These are phyloP conservation scores for Tetragonisca angustula DNA, from an alignment of 2,888 invertebrate genomes.

Conservation along the genomic window DNA sequence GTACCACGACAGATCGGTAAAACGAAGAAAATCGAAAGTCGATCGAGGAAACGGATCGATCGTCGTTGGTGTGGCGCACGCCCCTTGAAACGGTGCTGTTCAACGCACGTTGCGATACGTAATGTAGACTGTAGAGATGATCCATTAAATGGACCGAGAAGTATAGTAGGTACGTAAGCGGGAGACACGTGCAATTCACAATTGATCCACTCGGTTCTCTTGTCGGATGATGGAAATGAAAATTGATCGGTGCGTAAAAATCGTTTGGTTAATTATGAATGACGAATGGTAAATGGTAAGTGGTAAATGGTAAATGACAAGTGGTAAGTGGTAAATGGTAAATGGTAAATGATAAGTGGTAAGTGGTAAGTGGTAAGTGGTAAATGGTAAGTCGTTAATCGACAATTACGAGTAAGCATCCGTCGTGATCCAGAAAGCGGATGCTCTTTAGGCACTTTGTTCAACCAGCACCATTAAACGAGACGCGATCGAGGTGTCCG, in stretches of 20 bases:
- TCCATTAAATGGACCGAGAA: slow-evolving; percentile 59
- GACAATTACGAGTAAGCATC: slow-evolving; percentile 63
- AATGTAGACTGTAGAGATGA: slow-evolving; percentile 35
- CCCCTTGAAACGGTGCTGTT: slow-evolving; percentile 60
- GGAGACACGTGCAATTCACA: slow-evolving; percentile 51
- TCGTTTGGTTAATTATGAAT: slow-evolving; percentile 20
- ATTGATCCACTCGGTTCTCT: slow-evolving; percentile 54
- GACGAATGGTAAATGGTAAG: too few relatives aligned
- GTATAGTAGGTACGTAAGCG: slow-evolving; percentile 12
- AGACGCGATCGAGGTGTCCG: slow-evolving; percentile 59
- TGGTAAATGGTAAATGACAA: too few relatives aligned
- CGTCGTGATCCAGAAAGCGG: slow-evolving; percentile 63
- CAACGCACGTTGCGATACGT: slow-evolving; percentile 55
- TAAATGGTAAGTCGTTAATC: slow-evolving; percentile 25
- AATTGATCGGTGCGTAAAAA: slow-evolving; percentile 49
- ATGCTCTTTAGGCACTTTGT: slow-evolving; percentile 72
- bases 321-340: too few relatives aligned
- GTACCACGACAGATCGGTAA: slow-evolving; percentile 40
- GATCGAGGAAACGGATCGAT: slow-evolving; percentile 29
- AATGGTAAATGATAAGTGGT: too few relatives aligned
- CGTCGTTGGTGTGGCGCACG: slow-evolving; percentile 17
- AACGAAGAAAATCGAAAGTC: slow-evolving; percentile 26
- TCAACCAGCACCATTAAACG: slow-evolving; percentile 67
- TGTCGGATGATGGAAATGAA: slow-evolving; percentile 38
- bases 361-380: too few relatives aligned